phyloP scores from a whole-genome alignment of 2,888 invertebrate genomes.

The Pomacea canaliculata region DNA sequence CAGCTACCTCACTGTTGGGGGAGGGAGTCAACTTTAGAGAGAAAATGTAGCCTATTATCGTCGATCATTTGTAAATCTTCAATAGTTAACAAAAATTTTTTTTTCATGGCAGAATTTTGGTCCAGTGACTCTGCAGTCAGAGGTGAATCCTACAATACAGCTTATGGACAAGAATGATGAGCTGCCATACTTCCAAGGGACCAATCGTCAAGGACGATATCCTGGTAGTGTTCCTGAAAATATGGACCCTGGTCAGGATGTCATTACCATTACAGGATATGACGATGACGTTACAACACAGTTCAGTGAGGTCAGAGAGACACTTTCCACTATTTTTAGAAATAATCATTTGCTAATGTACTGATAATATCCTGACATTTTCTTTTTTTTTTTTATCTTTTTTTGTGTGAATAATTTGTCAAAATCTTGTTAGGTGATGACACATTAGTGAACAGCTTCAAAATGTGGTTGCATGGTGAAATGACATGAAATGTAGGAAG shows the following conservation, averaged over 20 bases:
- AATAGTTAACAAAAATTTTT: no score
- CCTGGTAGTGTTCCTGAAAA: constrained; percentile 97
- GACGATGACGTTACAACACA: constrained; percentile 53
- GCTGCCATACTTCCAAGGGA: constrained; percentile 90
- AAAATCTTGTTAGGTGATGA: no score
- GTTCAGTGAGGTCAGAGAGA: constrained; percentile 23
- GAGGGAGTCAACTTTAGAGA: no score
- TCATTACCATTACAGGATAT: constrained; percentile 71
- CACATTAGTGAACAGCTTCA: no score
- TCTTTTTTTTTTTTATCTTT: not conserved
- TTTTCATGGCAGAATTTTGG: constrained; percentile 58
- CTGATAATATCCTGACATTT: not conserved
- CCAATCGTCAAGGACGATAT: constrained; percentile 82
- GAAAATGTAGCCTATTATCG: no score
- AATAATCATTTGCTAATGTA: no score
- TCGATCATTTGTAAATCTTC: no score
- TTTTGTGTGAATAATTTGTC: no score
- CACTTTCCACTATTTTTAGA: no score
- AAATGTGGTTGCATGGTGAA: no score
- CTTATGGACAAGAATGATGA: constrained; percentile 98
- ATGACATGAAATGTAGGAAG: no score
- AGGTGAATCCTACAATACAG: constrained; percentile 87
- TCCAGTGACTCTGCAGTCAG: constrained; percentile 57
- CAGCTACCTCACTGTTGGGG: no score
- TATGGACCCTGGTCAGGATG: constrained; percentile 93